phyloP scores from a whole-genome alignment of 1,140 invertebrate genomes.

The Hyphantria cunea region DNA sequence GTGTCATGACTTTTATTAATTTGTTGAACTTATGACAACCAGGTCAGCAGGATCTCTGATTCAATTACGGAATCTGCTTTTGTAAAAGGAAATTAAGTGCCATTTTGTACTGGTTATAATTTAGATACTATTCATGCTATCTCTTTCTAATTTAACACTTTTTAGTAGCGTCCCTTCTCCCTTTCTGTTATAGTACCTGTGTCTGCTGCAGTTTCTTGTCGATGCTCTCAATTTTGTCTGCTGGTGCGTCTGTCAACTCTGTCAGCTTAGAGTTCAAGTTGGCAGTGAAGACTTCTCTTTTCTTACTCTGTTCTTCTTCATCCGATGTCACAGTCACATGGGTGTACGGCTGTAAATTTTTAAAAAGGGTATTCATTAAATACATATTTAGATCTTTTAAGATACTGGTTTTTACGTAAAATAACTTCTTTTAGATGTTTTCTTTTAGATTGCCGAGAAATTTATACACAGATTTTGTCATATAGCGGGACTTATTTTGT shows the following conservation, averaged over 20 bases:
- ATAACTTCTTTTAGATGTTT: too few species aligned
- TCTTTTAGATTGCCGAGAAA: too few species aligned
- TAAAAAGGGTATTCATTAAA: not conserved
- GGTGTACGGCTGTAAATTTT: conserved; percentile 77
- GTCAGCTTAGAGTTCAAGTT: conserved; percentile 62
- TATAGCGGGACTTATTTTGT: too few species aligned
- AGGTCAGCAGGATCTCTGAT: too few species aligned
- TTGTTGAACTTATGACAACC: too few species aligned
- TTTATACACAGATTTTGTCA: too few species aligned
- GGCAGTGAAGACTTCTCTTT: conserved; percentile 66
- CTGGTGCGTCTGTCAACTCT: conserved; percentile 44
- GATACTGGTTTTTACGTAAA: too few species aligned
- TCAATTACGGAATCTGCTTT: too few species aligned
- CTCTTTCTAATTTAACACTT: not conserved
- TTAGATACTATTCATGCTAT: too few species aligned
- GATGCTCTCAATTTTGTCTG: conserved; percentile 64
- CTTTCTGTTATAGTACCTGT: conserved; percentile 52
- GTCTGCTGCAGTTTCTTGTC: conserved; percentile 74
- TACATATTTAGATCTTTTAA: not conserved
- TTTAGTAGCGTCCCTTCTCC: not conserved
- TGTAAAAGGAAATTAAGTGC: too few species aligned
- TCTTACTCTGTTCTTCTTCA: conserved; percentile 89
- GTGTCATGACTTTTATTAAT: too few species aligned
- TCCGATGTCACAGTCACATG: conserved; percentile 85
- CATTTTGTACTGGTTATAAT: too few species aligned